Evolutionary conservation across 2,888 invertebrate genomes (phyloP), one percentile per base, ranked within the genome.

Genomic region (Piscicola geometra): DNA sequence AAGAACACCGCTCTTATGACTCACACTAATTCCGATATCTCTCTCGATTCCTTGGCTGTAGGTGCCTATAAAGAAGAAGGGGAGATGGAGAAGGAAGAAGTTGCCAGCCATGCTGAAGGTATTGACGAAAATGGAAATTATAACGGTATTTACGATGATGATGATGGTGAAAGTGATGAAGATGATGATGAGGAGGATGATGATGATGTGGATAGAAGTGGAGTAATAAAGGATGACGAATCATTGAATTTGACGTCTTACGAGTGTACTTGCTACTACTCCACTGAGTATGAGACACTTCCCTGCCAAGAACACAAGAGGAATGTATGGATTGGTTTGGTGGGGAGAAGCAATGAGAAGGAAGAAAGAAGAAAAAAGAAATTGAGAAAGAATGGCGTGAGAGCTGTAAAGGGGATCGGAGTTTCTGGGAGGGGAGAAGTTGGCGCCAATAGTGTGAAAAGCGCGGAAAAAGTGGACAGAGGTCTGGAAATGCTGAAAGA

Each of bases 181-280:
- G 50, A 47, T 21, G 50, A 47, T 15, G 60, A 56, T 21, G 60
- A 56, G n/a, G 21, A 5, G n/a, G n/a, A 18, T 3, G n/a, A 56
- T 25, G 25, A 56, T 25, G 60, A 56, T 5, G 60, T 56, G 5
- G 21, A 47, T 47, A 15, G 50, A 15, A 47, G 50, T 21, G 21
- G 21, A 15, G n/a, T n/a, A n/a, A 41, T 41, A 15, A 25, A 18
- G 15, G 60, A 56, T 21, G 60, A 56, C 21, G 60, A 56, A n/a
- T 56, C 60, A 5, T 56, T 56, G n/a, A 5, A 56, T 56, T 25
- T 56, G 25, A 56, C 60, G 21, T 25, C 60, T 15, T 56, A 56
- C 25, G 60, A 56, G 60, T 56, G 60, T 56, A n/a, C 60, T 25
- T 56, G 60, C n/a, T 56, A 56, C 25, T 56, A 56, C 60, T 56